A percentile compares a stretch with the other conserved stretches of the same genome.
Evolutionary conservation across 2,888 invertebrate genomes (phyloP).

Genomic region (Sphaerophoria taeniata): DNA sequence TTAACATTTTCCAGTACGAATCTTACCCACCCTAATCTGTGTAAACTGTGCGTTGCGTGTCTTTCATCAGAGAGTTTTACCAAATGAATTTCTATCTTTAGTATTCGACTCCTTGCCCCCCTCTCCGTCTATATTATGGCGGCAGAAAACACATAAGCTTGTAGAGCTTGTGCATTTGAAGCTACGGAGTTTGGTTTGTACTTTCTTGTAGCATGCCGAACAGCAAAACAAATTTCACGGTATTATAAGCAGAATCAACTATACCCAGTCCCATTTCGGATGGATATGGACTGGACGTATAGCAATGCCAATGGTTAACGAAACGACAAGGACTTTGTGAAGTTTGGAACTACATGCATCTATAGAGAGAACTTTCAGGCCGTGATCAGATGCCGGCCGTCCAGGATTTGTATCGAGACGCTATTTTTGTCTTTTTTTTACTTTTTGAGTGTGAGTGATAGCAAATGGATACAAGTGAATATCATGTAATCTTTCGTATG

Average conservation of each 20-base stretch:
- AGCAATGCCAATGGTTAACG: neutral
- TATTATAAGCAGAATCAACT: constrained; percentile 70
- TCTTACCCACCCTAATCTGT: no score
- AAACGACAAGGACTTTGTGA: neutral
- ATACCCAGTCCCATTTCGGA: neutral
- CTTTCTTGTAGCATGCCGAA: constrained; percentile 20
- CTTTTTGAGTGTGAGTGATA: neutral
- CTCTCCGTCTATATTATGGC: no score
- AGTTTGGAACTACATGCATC: constrained; percentile 39
- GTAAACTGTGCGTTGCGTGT: no score
- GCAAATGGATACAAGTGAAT: constrained; percentile 1
- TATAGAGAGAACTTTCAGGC: constrained; percentile 22
- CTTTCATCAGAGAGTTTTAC: no score
- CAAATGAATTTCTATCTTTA: no score
- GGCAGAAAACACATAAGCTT: no score
- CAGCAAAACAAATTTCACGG: constrained; percentile 74
- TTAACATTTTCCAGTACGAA: no score
- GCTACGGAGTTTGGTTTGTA: neutral
- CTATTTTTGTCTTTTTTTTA: constrained; percentile 12
- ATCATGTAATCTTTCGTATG: neutral
- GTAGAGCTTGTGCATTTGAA: neutral
- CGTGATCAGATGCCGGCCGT: constrained; percentile 7
- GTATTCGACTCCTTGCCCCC: no score
- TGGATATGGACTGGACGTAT: neutral
- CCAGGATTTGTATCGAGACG: constrained; percentile 53